Conservation (phyloP, 2,888 invertebrate species). For the Ectemnius continuus region DNA sequence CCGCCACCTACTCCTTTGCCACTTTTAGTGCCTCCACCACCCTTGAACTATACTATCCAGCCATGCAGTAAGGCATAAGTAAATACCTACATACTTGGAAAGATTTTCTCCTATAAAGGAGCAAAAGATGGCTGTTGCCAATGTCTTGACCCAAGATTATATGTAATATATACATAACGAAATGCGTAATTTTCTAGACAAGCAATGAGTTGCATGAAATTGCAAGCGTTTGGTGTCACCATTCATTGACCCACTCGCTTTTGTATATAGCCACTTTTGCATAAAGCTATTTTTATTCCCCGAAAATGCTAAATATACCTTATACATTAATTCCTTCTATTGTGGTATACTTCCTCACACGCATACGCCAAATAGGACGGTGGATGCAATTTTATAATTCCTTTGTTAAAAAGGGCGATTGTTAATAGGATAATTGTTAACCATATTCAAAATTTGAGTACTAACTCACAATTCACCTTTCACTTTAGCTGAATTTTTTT, state of each 20-base stretch:
- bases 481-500: background rate
- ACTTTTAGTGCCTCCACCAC: constrained; percentile 74
- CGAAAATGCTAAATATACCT: too few relatives aligned
- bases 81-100: background rate
- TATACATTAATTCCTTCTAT: constrained; percentile 22
- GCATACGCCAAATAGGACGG: constrained; percentile 45
- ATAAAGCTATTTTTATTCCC: constrained; percentile 11
- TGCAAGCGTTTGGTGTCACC: background rate
- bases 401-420: too few relatives aligned
- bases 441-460: constrained; percentile 15
- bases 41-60: constrained; percentile 75
- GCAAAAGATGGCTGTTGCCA: background rate
- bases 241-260: constrained; percentile 21
- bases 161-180: background rate
- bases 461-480: constrained; percentile 23
- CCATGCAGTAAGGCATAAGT: constrained; percentile 73
- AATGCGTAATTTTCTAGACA: constrained; percentile 6
- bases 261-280: constrained; percentile 53
- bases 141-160: constrained; percentile 1
- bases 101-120: background rate
- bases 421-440: too few relatives aligned
- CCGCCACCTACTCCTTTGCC: constrained; percentile 76
- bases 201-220: background rate
- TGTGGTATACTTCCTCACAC: constrained; percentile 46
- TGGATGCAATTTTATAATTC: too few relatives aligned